Base-by-base conservation (phyloP, 1,140 invertebrate species). In the Pseudomyrmex sp. region DNA sequence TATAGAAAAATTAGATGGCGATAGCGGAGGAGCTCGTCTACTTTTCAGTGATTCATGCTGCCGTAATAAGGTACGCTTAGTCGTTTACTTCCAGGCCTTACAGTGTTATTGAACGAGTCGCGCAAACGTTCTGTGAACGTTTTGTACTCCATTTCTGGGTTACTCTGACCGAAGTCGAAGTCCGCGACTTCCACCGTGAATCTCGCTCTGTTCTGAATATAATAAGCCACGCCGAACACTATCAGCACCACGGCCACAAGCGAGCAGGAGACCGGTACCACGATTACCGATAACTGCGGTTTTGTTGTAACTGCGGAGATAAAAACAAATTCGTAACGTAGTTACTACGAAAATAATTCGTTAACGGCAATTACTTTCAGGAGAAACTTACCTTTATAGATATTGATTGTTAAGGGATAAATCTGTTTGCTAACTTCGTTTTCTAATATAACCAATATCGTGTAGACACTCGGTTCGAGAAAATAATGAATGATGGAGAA, bases 211-310 rank as follows among this genome's bases (percentile, higher is more conserved):
- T 96, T 97, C 91, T 98, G 97, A 48, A 97, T 94, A 86, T 97
- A 98, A 92, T 97, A 98, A 0, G 97, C 97, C 5, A 98, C 96
- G 13, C 97, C 97, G 93, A 98, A 98, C 56, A 98, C 96, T 50
- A 98, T 96, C 44, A 97, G 91, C 12, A 98, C 97, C 12, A 98
- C 95, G 2, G 97, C 97, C 2, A 97, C 95, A 52, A 97, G 93
- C 69, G 96, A 97, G 91, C 97, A 98, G 4, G 96, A 95, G 13
- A 98, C 96, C 13, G 97, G 97, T 1, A 98, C 97, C 54, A 98
- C 96, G 1, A 98, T 97, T 1, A 98, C 97, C 0, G 97, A 98
- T 70, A 98, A 92, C 89, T 98, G 97, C 1, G 97, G 95, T 87
- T 97, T 96, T 62, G 96, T 96, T 54, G 95, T 95, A 7, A 96